Conservation (phyloP, 2,888 invertebrate genomes). For the Acrobeloides nanus region DNA sequence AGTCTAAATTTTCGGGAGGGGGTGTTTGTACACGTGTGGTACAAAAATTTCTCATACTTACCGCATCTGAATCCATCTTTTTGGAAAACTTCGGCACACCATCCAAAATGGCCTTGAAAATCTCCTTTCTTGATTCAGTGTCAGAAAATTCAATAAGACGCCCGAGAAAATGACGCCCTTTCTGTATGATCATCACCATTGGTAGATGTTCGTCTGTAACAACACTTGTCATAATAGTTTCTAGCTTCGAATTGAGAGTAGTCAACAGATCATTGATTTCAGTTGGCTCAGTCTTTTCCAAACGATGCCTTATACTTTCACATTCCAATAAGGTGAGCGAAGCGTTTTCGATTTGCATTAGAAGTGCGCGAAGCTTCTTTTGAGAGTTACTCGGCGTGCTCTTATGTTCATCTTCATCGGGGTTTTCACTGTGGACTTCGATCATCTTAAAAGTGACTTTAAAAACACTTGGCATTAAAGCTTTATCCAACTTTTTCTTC, state of each 20-base stretch:
- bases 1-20: too few relatives aligned
- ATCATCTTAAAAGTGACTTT: slow-evolving; percentile 26
- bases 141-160: slow-evolving; percentile 7
- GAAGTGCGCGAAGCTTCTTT: slow-evolving; percentile 34
- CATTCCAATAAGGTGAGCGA: slow-evolving; percentile 33
- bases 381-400: slow-evolving; percentile 14
- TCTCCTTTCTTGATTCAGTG: background rate
- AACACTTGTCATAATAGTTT: slow-evolving; percentile 13
- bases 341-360: slow-evolving; percentile 43
- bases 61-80: slow-evolving; percentile 8
- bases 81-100: slow-evolving; percentile 1
- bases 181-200: slow-evolving; percentile 26
- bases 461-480: too few relatives aligned
- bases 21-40: too few relatives aligned
- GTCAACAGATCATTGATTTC: slow-evolving; percentile 2
- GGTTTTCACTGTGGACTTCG: slow-evolving; percentile 18
- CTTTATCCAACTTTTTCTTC: too few relatives aligned
- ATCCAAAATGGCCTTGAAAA: slow-evolving; percentile 6
- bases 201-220: slow-evolving; percentile 16
- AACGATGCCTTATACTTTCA: slow-evolving; percentile 32
- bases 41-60: slow-evolving; percentile 1
- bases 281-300: slow-evolving; percentile 5
- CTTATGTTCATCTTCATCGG: slow-evolving; percentile 26
- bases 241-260: slow-evolving; percentile 11
- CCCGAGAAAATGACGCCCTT: slow-evolving; percentile 21